Base-by-base conservation (phyloP, 2,113 vertebrate species). In the Perca schrenkii region DNA sequence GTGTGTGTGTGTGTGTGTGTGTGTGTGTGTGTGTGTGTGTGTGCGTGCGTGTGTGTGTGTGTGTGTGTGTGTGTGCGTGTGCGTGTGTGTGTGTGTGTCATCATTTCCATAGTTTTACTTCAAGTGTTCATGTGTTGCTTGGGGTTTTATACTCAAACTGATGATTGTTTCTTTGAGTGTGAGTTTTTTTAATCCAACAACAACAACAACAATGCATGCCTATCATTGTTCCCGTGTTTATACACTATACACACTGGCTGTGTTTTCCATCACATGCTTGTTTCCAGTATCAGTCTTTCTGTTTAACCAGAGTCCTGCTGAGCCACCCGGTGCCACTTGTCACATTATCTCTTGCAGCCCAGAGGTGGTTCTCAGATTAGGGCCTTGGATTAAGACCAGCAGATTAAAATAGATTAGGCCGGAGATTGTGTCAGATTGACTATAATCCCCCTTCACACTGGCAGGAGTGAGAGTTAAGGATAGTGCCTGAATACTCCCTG, bases 351-450 rank as follows among this genome's bases (percentile, higher is more conserved):
- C 71, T 79, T 72, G 54, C 79, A 25, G 71, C 68, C 85, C 88
- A 79, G 90, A 86, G 91, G 90, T 86, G 84, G 85, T 88, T 92
- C 85, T 84, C 89, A 89, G 93, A 94, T 93, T 91, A 93, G 90
- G 82, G 84, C 66, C 74, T 74, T 63, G 86, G 91, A 93, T 92
- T 92, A 89, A 74, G 80, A 85, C 67, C 19, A 0, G 71, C 87
- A 90, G 92, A 93, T 94, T 93, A 91, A 89, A 46, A 87, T 36
- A 89, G 94, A 94, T 94, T 93, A 93, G 87, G 74, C 49, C 7
- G 13, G 68, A 88, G 91, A 93, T 93, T 85, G 90, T 92, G 93
- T 94, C 84, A 78, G 90, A 89, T 91, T 86, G 89, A 89, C 73
- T 87, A 88, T 93, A 94, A 93, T 93, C 92, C 89, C 57, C 74